A percentile compares a stretch with the other conserved stretches of the same genome.
Evolutionary conservation across 2,888 invertebrate genomes (phyloP).

Genomic region (Eledona agricola): DNA sequence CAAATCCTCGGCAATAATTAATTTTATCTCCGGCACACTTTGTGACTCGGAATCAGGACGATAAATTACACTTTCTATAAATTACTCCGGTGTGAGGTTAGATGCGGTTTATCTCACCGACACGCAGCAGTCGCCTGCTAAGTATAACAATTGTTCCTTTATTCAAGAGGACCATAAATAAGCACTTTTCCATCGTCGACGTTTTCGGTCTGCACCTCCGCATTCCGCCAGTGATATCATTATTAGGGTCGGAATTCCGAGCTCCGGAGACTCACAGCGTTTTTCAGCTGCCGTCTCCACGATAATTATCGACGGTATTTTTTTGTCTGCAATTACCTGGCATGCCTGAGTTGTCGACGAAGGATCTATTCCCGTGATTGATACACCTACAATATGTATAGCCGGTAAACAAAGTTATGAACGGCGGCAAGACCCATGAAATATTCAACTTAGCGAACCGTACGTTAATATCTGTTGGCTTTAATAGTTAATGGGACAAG

Average conservation of each 20-base stretch:
- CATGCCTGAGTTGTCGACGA: slow-evolving; percentile 33
- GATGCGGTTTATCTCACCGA: slow-evolving; percentile 53
- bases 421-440: slow-evolving; percentile 46
- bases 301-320: slow-evolving; percentile 26
- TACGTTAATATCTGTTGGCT: slow-evolving; percentile 51
- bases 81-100: slow-evolving; percentile 47
- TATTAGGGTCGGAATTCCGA: slow-evolving; percentile 49
- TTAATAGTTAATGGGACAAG: slow-evolving; percentile 54
- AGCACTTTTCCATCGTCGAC: slow-evolving; percentile 49
- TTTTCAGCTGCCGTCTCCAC: background rate
- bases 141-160: slow-evolving; percentile 58
- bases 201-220: slow-evolving; percentile 12
- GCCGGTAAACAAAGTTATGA: slow-evolving; percentile 53
- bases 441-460: slow-evolving; percentile 47
- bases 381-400: slow-evolving; percentile 47
- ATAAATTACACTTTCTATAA: slow-evolving; percentile 54
- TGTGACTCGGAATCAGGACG: slow-evolving; percentile 38
- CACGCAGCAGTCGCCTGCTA: slow-evolving; percentile 52
- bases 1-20: slow-evolving; percentile 34
- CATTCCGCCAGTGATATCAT: slow-evolving; percentile 44
- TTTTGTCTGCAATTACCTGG: slow-evolving; percentile 25
- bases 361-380: slow-evolving; percentile 45
- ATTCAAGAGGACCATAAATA: slow-evolving; percentile 52
- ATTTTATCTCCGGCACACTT: slow-evolving; percentile 39
- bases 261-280: slow-evolving; percentile 16